Conservation (phyloP, 2,888 invertebrate genomes). For the Diarsia mendica region DNA sequence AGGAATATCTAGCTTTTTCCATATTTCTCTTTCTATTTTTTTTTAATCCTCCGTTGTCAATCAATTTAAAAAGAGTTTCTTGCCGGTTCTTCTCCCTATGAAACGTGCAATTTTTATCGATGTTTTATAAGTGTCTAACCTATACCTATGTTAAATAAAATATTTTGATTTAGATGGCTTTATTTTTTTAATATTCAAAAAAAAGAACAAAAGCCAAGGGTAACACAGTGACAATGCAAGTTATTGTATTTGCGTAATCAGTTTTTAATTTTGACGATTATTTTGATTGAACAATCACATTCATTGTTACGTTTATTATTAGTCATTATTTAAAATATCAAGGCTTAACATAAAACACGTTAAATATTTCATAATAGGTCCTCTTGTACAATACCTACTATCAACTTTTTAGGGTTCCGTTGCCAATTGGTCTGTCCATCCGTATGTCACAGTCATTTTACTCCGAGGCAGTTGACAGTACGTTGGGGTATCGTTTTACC, state of each 20-base stretch:
- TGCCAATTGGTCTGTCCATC: not conserved
- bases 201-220: not conserved
- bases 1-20: not conserved
- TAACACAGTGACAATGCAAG: slow-evolving; percentile 3
- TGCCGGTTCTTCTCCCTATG: too few species aligned
- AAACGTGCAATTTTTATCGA: too few species aligned
- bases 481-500: too few species aligned
- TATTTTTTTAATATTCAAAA: slow-evolving; percentile 9
- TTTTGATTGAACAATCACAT: slow-evolving; percentile 37
- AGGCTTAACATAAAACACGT: slow-evolving; percentile 37
- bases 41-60: not conserved
- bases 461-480: not conserved
- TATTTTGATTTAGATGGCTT: too few species aligned
- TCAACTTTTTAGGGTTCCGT: slow-evolving; percentile 1
- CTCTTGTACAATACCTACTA: slow-evolving; percentile 6
- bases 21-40: not conserved
- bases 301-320: slow-evolving; percentile 28
- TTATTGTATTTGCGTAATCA: slow-evolving; percentile 34
- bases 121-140: too few species aligned
- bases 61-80: too few species aligned
- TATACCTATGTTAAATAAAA: too few species aligned
- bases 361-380: slow-evolving; percentile 5
- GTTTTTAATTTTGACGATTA: slow-evolving; percentile 39
- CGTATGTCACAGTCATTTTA: not conserved
- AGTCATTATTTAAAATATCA: slow-evolving; percentile 56